A percentile compares a stretch with the other conserved stretches of the same genome.
These are phyloP conservation scores for Epiperipatus broadwayi DNA, from an alignment of 2,888 invertebrate species.

Conservation along the genomic window DNA sequence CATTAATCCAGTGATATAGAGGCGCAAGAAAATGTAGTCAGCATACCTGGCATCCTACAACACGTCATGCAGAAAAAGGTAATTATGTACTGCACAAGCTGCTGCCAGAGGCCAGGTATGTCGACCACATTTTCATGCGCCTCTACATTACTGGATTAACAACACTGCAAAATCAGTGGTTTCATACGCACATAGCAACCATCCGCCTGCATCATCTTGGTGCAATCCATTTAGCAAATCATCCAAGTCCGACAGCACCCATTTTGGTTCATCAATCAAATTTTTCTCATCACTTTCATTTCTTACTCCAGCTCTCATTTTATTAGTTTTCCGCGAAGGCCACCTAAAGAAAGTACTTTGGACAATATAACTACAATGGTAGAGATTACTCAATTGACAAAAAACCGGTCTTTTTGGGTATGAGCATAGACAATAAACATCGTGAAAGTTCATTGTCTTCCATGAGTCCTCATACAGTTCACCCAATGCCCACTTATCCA, in stretches of 20 bases:
- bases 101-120: constrained; percentile 50
- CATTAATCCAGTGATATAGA: constrained; percentile 61
- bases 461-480: too few species aligned
- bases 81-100: constrained; percentile 25
- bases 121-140: constrained; percentile 81
- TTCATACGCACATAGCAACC: constrained; percentile 24
- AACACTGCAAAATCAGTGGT: constrained; percentile 30
- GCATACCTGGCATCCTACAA: constrained; percentile 64
- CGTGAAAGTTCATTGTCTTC: too few species aligned
- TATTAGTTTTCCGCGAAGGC: constrained; percentile 88
- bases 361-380: constrained; percentile 40
- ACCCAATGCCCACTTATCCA: constrained; percentile 25
- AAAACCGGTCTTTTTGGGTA: too few species aligned
- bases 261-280: constrained; percentile 29
- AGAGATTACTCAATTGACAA: background rate
- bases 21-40: constrained; percentile 85
- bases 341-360: constrained; percentile 86
- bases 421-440: too few species aligned
- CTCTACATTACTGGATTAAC: constrained; percentile 64
- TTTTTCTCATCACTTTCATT: constrained; percentile 24
- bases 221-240: constrained; percentile 25
- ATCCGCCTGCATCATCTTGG: constrained; percentile 23
- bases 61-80: constrained; percentile 23
- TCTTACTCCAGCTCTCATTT: constrained; percentile 40
- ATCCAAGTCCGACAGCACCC: constrained; percentile 25